These are phyloP conservation scores for Mellilla xanthometata DNA, from an alignment of 2,888 invertebrate species.

Conservation along the genomic window DNA sequence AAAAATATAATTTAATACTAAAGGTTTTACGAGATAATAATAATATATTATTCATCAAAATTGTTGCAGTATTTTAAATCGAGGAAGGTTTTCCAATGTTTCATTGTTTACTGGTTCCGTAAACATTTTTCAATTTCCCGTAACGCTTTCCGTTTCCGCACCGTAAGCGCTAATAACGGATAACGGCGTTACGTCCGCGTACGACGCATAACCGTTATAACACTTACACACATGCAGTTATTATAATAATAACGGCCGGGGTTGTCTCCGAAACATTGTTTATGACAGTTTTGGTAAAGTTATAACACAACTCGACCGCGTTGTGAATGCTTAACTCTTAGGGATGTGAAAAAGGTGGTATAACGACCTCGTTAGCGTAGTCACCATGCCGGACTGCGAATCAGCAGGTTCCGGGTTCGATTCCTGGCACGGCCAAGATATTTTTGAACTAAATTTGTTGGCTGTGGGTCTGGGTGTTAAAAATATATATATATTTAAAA, in stretches of 20 bases:
- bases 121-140: conserved; percentile 7
- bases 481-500: no score
- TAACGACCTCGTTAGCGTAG: no score
- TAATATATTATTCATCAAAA: no score
- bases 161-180: conserved; percentile 15
- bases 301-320: conserved; percentile 45
- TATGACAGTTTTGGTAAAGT: conserved; percentile 46
- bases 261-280: conserved; percentile 43
- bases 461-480: no score
- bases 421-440: no score
- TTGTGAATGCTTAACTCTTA: conserved; percentile 26
- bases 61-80: no score
- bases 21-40: no score
- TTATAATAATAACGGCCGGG: conserved; percentile 35
- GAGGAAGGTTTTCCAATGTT: no score
- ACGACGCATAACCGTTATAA: conserved; percentile 15
- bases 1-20: no score
- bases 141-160: conserved; percentile 5
- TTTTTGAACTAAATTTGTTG: no score
- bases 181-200: conserved; percentile 6
- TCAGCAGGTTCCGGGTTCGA: no score
- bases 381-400: no score
- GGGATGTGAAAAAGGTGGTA: background rate
- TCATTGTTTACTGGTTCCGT: background rate
- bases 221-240: conserved; percentile 28